Evolutionary conservation across 2,888 invertebrate species (phyloP), one percentile per base, ranked within the genome.

Genomic region (Pilophorus perplexus): DNA sequence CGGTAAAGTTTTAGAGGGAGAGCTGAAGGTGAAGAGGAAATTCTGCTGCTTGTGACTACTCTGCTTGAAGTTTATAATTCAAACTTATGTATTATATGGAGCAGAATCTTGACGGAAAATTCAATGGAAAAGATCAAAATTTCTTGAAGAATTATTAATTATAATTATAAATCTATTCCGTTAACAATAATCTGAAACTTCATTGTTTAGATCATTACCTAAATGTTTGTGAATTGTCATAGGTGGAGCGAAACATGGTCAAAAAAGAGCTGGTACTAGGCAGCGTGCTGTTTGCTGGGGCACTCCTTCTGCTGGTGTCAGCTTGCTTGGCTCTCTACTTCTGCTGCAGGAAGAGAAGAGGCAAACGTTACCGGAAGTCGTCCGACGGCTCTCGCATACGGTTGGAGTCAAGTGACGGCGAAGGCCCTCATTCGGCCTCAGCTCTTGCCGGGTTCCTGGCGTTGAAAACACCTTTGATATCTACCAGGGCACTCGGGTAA

Each of bases 401-500:
- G 10, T 28, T 44, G 16, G 62, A 62, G 62, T 62, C 62, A 16
- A 38, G 38, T 14, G 62, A 62, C 33, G 62, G 62, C 46, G 62
- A 62, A 28, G 23, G 25, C n/a, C 38, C 46, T 14, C 62, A 62
- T 62, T 44, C 64, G 10, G 57, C 69, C n/a, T 65, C 67, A 8
- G 82, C 81, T 62, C 75, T 83, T 25, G 87, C 87, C 72, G 87
- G 86, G 38, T 86, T 87, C 73, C 80, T 88, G 64, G 86, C 81
- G 73, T 76, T 88, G 73, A 87, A 86, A 77, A 87, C 87, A 14
- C 88, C 88, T 0, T 79, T 88, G 59, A 88, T 88, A 73, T 85
- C 85, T 72, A 87, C 87, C 10, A 88, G 87, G 75, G 84, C 86
- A 22, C 77, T 88, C 65, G 87, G 87, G 88, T 88, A 77, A 87